Evolutionary conservation across 2,888 invertebrate species (phyloP).

Genomic region (Sipha maydis): DNA sequence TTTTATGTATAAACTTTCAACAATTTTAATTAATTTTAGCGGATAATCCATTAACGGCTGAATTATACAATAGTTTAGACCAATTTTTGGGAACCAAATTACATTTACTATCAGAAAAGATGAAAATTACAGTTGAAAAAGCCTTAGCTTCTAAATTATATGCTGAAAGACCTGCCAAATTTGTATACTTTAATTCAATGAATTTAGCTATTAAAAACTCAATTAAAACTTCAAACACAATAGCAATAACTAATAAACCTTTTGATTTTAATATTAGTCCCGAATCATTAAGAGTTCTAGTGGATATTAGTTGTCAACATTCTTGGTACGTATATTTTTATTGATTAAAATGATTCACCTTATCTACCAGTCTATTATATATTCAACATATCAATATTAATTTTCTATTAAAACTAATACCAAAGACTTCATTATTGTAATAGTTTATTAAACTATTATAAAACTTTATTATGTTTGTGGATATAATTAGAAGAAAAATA

Average conservation of each 20-base stretch:
- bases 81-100: constrained; percentile 52
- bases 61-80: constrained; percentile 51
- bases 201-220: constrained; percentile 60
- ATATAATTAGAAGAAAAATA: not conserved
- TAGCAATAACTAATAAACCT: not conserved
- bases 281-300: constrained; percentile 50
- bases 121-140: constrained; percentile 57
- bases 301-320: constrained; percentile 52
- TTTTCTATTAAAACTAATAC: not conserved
- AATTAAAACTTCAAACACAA: constrained; percentile 27
- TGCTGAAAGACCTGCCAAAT: constrained; percentile 54
- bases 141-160: constrained; percentile 27
- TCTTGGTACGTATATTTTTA: constrained; percentile 29
- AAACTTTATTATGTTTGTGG: not conserved
- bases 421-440: not conserved
- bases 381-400: not conserved
- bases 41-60: constrained; percentile 26
- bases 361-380: not conserved
- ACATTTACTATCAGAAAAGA: constrained; percentile 53
- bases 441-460: not conserved
- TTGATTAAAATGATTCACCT: not conserved
- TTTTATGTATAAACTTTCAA: not conserved
- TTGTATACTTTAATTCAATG: constrained; percentile 58
- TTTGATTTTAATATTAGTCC: constrained; percentile 54
- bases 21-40: constrained; percentile 21